These are phyloP conservation scores for Meta bourneti DNA, from an alignment of 2,888 invertebrate genomes.

Conservation along the genomic window DNA sequence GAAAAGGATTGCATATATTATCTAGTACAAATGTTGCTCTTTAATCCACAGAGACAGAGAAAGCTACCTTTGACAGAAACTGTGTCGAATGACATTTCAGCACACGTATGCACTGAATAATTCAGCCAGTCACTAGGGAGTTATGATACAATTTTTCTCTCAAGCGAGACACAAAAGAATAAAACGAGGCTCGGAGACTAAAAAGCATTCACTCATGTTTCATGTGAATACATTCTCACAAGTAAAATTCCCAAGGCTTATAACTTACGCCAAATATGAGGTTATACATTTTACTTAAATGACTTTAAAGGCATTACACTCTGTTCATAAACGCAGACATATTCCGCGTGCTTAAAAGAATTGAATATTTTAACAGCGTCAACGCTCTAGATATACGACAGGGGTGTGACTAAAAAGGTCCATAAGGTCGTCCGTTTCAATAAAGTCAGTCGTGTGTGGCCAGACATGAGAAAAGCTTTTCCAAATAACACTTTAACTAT, in stretches of 20 bases:
- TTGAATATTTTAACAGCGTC: not conserved
- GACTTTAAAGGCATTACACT: not conserved
- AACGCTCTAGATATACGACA: not conserved
- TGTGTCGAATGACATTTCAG: not conserved
- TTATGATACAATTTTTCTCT: not conserved
- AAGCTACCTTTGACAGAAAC: too few species aligned
- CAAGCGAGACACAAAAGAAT: not conserved
- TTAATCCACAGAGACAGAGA: too few species aligned
- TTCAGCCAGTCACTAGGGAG: not conserved
- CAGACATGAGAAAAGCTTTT: not conserved
- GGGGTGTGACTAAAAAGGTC: not conserved
- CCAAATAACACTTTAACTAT: not conserved
- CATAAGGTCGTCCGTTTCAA: not conserved
- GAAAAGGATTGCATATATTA: too few species aligned
- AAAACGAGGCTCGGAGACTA: not conserved
- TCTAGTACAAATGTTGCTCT: too few species aligned
- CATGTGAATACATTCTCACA: not conserved
- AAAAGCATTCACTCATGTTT: not conserved
- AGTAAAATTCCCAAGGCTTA: not conserved
- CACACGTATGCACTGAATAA: not conserved
- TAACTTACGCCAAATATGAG: not conserved
- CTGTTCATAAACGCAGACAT: not conserved
- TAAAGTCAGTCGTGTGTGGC: not conserved
- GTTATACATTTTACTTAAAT: not conserved
- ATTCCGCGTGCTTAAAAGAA: not conserved